Percentiles rank a stretch among this genome's conserved stretches.
Conservation (phyloP, 2,888 invertebrate species). For the Melanargia galathea region DNA sequence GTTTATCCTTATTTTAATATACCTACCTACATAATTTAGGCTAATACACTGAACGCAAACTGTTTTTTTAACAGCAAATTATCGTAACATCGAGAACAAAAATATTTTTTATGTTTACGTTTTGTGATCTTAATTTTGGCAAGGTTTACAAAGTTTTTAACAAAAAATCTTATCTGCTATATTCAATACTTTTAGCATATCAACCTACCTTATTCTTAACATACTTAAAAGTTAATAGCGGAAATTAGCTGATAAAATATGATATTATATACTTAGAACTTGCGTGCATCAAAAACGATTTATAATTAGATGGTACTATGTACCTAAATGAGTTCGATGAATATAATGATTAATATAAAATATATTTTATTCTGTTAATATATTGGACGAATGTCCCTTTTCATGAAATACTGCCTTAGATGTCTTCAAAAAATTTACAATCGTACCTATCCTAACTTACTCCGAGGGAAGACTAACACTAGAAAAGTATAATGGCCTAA, state of each 20-base stretch:
- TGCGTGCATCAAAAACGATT: constrained; percentile 13
- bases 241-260: not conserved
- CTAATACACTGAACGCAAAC: not conserved
- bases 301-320: constrained; percentile 43
- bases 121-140: constrained; percentile 2
- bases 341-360: constrained; percentile 42
- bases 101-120: not conserved
- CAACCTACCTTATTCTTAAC: not conserved
- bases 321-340: constrained; percentile 34
- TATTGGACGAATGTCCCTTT: constrained; percentile 51
- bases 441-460: constrained; percentile 30
- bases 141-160: not conserved
- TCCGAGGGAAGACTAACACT: constrained; percentile 35
- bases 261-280: not conserved
- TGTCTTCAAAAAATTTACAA: constrained; percentile 72
- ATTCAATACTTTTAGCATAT: not conserved
- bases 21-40: constrained; percentile 1
- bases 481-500: constrained; percentile 18
- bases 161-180: not conserved
- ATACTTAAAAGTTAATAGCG: not conserved
- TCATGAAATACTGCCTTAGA: constrained; percentile 79
- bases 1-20: constrained; percentile 21
- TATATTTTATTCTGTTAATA: constrained; percentile 50
- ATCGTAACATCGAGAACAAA: not conserved
- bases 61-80: not conserved